Conservation (phyloP, 2,113 vertebrate species). For the Oreochromis aureus region DNA sequence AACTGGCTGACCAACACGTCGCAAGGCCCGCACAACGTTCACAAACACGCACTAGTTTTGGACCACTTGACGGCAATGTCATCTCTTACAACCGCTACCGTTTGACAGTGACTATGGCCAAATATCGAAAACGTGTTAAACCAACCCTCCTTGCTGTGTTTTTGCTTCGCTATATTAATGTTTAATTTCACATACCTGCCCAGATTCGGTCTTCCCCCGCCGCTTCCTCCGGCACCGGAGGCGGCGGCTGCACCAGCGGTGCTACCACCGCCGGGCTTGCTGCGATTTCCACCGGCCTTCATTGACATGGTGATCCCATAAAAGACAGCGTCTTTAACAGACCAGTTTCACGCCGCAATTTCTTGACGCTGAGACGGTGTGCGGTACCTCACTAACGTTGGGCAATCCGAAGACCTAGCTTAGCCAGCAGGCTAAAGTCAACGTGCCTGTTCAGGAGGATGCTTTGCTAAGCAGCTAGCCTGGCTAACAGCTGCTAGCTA, state of each 20-base stretch:
- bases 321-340: conserved; percentile 67
- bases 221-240: conserved; percentile 71
- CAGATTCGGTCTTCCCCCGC: conserved; percentile 80
- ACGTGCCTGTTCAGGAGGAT: conserved; percentile 48
- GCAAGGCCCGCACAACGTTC: conserved; percentile 47
- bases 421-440: conserved; percentile 55
- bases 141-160: neutral
- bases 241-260: conserved; percentile 66
- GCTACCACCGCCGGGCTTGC: conserved; percentile 75
- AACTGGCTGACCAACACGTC: conserved; percentile 38
- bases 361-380: conserved; percentile 9
- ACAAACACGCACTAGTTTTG: conserved; percentile 26
- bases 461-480: conserved; percentile 56
- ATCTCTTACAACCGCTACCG: conserved; percentile 15
- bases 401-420: neutral
- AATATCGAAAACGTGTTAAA: neutral
- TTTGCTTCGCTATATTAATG: neutral
- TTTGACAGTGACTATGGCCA: no score
- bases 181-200: conserved; percentile 79
- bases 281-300: conserved; percentile 82
- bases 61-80: conserved; percentile 33
- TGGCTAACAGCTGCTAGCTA: conserved; percentile 49
- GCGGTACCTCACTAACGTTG: conserved; percentile 47
- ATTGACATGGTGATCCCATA: conserved; percentile 89
- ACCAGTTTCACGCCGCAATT: conserved; percentile 44